Conservation (phyloP, 2,113 vertebrate species). For the Apistogramma diplotaenia region DNA sequence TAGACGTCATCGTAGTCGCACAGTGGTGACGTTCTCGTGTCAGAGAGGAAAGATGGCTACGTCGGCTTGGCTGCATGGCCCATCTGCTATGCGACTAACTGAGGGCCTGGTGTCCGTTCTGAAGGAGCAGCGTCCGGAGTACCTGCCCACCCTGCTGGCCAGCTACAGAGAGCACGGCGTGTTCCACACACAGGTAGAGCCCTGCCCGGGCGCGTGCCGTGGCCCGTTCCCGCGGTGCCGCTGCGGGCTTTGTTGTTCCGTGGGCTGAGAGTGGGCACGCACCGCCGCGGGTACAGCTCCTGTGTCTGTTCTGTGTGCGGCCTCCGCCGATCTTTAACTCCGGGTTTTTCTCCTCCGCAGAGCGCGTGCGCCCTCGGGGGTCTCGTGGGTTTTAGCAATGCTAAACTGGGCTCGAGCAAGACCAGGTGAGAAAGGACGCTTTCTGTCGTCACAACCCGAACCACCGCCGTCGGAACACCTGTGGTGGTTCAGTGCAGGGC, state of each 20-base stretch:
- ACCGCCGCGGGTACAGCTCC: not conserved
- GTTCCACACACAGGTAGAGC: constrained; percentile 68
- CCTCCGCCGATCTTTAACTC: not conserved
- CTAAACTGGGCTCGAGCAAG: constrained; percentile 81
- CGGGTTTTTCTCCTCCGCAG: constrained; percentile 54
- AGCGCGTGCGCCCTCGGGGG: constrained; percentile 74
- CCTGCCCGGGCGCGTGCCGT: fast-evolving
- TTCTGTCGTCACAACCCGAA: too few relatives aligned
- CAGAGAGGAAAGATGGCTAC: constrained; percentile 73
- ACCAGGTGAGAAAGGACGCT: constrained; percentile 77
- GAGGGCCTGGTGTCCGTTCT: constrained; percentile 76
- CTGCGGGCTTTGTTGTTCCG: constrained; percentile 7
- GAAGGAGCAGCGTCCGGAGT: constrained; percentile 75
- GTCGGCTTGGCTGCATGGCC: constrained; percentile 75
- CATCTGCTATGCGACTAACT: constrained; percentile 69
- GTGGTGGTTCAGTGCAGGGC: too few relatives aligned
- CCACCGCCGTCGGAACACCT: too few relatives aligned
- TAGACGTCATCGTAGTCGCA: constrained; percentile 1
- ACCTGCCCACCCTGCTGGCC: constrained; percentile 67
- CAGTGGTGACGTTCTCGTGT: constrained; percentile 30
- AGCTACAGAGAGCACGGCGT: constrained; percentile 79
- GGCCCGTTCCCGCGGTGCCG: not conserved
- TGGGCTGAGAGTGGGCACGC: not conserved
- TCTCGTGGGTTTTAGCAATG: constrained; percentile 80
- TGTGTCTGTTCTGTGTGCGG: not conserved